Conservation (phyloP, 2,797 vertebrate genomes). For the Lagorchestes hirsutus region DNA sequence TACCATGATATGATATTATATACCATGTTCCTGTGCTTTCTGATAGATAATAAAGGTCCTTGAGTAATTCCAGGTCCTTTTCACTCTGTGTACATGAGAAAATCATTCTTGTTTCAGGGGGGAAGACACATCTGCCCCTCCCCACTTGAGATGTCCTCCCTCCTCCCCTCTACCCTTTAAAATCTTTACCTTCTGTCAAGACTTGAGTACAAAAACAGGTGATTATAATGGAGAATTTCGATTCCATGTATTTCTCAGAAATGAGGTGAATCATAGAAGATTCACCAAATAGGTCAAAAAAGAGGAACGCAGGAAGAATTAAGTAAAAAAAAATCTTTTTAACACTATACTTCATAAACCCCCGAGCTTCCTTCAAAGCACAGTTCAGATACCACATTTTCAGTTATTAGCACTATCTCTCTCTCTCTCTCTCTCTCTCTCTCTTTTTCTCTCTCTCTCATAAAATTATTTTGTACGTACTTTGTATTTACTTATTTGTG, state of each 20-base stretch:
- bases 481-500: background rate
- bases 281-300: background rate
- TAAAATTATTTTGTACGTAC: background rate
- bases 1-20: background rate
- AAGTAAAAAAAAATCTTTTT: background rate
- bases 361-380: background rate
- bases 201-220: background rate
- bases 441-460: no score
- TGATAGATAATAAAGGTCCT: background rate
- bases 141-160: no score
- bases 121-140: no score
- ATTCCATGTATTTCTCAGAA: background rate
- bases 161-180: background rate
- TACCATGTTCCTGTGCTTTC: background rate
- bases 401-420: background rate
- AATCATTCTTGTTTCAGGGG: background rate
- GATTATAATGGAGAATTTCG: background rate
- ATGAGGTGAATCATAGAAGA: background rate
- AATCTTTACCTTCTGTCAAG: background rate
- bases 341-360: background rate
- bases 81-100: background rate
- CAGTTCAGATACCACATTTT: background rate
- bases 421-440: background rate
- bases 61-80: background rate
- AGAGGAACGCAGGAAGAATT: background rate